Evolutionary conservation across 2,113 vertebrate species (phyloP), one percentile per base, ranked within the genome.

Genomic region (Hippocampus barbouri): DNA sequence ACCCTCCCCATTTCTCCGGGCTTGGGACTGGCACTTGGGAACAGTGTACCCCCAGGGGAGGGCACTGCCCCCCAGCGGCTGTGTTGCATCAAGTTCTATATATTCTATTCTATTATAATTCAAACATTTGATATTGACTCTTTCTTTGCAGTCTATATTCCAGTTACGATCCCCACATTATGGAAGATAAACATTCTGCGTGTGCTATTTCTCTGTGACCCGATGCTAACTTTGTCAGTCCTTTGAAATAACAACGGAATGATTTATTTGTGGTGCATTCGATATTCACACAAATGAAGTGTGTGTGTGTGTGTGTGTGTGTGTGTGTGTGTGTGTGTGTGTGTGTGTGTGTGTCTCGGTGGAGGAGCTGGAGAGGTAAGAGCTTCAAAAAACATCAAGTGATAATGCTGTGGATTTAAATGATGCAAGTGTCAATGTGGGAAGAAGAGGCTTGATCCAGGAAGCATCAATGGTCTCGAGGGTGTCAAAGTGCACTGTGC

Each of bases 331-430:
- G 73, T 76, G n/a, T 75, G 71, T 30, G 64, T 63, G 60, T 38
- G 25, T 8, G 25, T 60, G 75, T 73, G 20, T 77, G 72, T 25
- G 66, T 73, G 54, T 34, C 6, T 12, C 6, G 1, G 23, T 59
- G 25, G 11, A 27, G 57, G 59, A 60, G 7, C 27, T 18, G n/a
- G 21, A 43, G 9, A 21, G 40, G 38, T 75, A 59, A 40, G 23
- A 71, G 60, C 72, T 77, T 70, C 51, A 78, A 83, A 77, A 79
- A n/a, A 71, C 72, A 65, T 72, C 21, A 45, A 73, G 75, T 81
- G 61, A 47, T 79, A 69, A 70, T 62, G 62, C 8, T 65, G 45
- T 53, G 30, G 64, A 73, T 64, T 30, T 53, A 65, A 81, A 65
- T 65, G 38, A 65, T 65, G 63, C 63, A 43, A 45, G 40, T 73